A percentile compares a stretch with the other conserved stretches of the same genome.
Conservation (phyloP, 2,113 vertebrate genomes). For the Rhinogobius similis region DNA sequence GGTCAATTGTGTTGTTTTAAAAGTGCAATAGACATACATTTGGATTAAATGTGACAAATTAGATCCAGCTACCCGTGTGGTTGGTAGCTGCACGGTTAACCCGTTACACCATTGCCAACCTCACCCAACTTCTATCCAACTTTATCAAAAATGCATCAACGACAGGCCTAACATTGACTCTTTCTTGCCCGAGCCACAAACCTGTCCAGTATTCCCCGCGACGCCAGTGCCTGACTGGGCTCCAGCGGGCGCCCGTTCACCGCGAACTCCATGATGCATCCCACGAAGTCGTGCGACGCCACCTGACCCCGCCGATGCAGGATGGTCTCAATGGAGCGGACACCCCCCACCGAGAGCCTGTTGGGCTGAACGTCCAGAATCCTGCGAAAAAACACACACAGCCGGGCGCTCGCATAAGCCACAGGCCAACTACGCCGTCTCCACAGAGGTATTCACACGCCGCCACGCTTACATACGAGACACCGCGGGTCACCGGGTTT, state of each 20-base stretch:
- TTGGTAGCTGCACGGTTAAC: too few species aligned
- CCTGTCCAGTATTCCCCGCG: constrained; percentile 93
- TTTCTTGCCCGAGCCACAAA: constrained; percentile 50
- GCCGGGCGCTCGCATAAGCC: too few species aligned
- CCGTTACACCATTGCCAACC: too few species aligned
- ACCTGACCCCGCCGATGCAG: constrained; percentile 92
- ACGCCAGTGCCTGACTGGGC: constrained; percentile 90
- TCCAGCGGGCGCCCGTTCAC: constrained; percentile 96
- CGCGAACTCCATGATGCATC: constrained; percentile 98
- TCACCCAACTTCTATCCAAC: too few species aligned
- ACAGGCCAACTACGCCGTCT: constrained; percentile 2
- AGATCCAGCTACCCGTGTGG: too few species aligned
- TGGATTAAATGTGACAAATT: too few species aligned
- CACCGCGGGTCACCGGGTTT: constrained; percentile 34
- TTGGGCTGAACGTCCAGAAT: constrained; percentile 96
- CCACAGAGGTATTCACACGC: not conserved
- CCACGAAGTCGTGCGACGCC: constrained; percentile 94
- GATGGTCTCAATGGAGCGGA: constrained; percentile 86
- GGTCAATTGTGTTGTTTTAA: too few species aligned
- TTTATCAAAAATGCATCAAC: too few species aligned
- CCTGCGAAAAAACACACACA: constrained; percentile 68
- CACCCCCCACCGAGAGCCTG: constrained; percentile 90
- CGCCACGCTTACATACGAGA: constrained; percentile 19
- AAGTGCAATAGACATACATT: too few species aligned
- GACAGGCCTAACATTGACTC: not conserved